Percentiles rank a stretch among this genome's conserved stretches.
Conservation (phyloP, 37 sponge, comb jelly and placozoan genomes). For the Diacarnus erythraeanus region DNA sequence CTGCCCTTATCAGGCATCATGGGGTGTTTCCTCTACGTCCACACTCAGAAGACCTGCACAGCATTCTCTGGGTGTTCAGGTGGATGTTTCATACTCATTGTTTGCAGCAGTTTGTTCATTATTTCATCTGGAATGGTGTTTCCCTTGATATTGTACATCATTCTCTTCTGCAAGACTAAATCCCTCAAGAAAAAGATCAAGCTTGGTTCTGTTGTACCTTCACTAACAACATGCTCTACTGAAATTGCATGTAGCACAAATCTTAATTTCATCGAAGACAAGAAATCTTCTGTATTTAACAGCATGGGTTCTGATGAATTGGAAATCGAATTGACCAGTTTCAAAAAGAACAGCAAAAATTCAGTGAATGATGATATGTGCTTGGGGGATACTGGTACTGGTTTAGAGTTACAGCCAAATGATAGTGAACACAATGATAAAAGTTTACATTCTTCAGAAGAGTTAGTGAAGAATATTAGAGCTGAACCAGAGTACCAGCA, state of each 20-base stretch:
- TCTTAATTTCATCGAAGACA: too few relatives aligned
- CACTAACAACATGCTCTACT: neutral
- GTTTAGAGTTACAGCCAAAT: too few relatives aligned
- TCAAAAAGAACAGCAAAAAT: neutral
- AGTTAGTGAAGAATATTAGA: neutral
- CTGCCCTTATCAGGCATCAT: neutral
- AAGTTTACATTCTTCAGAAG: neutral
- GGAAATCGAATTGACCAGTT: neutral
- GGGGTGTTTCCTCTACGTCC: neutral
- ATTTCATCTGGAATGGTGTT: neutral
- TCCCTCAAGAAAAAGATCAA: neutral
- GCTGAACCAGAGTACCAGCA: neutral
- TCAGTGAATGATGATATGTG: neutral
- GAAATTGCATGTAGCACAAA: neutral
- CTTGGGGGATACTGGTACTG: neutral
- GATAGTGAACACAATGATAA: neutral
- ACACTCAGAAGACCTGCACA: conserved; percentile 1
- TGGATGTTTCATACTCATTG: neutral
- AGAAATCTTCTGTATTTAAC: neutral
- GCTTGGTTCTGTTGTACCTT: neutral
- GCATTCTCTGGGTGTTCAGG: conserved; percentile 2
- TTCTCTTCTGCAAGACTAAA: neutral
- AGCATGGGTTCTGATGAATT: neutral
- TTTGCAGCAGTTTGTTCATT: neutral
- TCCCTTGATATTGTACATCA: neutral